Conservation (phyloP, 2,888 invertebrate species). For the Heterodera filipjevi region DNA sequence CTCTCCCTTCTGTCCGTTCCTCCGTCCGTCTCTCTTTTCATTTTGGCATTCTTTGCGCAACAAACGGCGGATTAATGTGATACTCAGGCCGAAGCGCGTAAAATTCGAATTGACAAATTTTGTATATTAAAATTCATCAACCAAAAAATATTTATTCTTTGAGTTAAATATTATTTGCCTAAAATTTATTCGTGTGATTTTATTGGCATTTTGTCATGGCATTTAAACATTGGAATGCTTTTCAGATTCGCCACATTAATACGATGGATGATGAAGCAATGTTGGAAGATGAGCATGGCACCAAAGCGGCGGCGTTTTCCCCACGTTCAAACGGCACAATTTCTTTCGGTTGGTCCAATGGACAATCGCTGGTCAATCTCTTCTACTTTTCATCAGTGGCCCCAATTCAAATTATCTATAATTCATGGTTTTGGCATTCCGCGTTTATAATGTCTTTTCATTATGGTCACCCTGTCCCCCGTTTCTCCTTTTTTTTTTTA, state of each 20-base stretch:
- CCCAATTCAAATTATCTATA: not conserved
- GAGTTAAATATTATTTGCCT: too few species aligned
- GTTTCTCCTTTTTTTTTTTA: too few species aligned
- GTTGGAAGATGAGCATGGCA: not conserved
- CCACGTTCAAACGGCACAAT: not conserved
- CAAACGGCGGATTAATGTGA: not conserved
- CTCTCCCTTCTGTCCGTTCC: not conserved
- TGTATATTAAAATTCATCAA: too few species aligned
- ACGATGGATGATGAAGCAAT: not conserved
- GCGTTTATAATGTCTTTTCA: too few species aligned
- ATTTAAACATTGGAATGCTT: not conserved
- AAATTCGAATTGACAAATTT: not conserved
- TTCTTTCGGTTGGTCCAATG: not conserved
- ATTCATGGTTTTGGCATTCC: not conserved
- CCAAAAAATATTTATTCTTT: too few species aligned
- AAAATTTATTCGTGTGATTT: too few species aligned
- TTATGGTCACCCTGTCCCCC: too few species aligned
- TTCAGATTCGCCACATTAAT: not conserved
- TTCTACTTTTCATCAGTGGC: not conserved
- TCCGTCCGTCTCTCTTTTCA: not conserved
- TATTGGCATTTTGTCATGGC: not conserved
- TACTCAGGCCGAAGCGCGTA: not conserved
- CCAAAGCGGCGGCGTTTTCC: not conserved
- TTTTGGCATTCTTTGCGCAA: constrained; percentile 4
- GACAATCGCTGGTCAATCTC: not conserved